Evolutionary conservation across 2,113 vertebrate species (phyloP).

Genomic region (Dissostichus mawsoni): DNA sequence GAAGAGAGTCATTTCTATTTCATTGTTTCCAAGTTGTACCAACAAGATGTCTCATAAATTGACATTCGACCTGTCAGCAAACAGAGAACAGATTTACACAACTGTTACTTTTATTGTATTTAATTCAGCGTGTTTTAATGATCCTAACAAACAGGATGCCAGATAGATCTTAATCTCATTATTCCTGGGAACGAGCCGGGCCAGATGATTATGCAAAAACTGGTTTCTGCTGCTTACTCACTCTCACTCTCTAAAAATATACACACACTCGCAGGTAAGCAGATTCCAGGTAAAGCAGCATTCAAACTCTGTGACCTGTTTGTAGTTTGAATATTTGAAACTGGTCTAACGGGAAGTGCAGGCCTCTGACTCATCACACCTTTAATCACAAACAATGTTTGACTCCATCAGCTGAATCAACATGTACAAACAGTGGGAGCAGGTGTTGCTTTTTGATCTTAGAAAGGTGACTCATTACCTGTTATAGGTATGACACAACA

Average conservation of each 20-base stretch:
- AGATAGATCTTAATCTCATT: conserved; percentile 26
- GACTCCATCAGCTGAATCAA: conserved; percentile 25
- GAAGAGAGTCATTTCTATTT: not conserved
- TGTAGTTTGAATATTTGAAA: conserved; percentile 46
- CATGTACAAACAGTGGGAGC: not conserved
- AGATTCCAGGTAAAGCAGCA: conserved; percentile 21
- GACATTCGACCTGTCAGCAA: not conserved
- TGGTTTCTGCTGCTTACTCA: conserved; percentile 27
- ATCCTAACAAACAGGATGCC: conserved; percentile 2
- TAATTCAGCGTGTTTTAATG: conserved; percentile 15
- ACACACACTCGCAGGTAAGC: not conserved
- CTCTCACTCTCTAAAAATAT: not conserved
- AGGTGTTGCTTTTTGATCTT: conserved; percentile 6
- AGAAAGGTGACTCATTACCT: not conserved
- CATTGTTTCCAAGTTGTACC: not conserved
- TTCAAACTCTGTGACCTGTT: not conserved
- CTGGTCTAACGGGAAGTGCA: conserved; percentile 40
- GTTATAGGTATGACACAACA: not conserved
- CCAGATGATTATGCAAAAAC: conserved; percentile 51
- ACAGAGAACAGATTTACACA: not conserved
- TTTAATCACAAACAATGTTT: conserved; percentile 17
- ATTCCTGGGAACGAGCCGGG: conserved; percentile 3
- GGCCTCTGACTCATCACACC: conserved; percentile 27
- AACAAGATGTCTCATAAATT: not conserved
- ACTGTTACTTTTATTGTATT: not conserved